Percentiles rank a stretch among this genome's conserved stretches.
These are phyloP conservation scores for Menidia menidia DNA, from an alignment of 2,797 vertebrate genomes.

Conservation along the genomic window DNA sequence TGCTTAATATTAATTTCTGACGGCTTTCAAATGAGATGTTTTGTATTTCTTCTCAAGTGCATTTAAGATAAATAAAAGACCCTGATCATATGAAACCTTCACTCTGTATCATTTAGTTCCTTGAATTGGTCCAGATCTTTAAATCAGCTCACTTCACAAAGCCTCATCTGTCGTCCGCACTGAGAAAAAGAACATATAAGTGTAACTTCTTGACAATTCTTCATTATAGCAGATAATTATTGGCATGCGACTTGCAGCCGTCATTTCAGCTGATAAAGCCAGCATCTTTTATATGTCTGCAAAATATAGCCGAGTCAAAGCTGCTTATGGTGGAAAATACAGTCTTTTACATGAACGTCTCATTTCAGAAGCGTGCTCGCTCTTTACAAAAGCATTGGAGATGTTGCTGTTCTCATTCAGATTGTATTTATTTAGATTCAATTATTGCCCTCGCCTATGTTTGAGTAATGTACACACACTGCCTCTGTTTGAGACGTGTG, in stretches of 20 bases:
- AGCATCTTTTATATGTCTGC: no score
- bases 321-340: neutral
- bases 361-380: neutral
- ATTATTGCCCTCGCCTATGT: conserved; percentile 10
- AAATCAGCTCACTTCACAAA: neutral
- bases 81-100: neutral
- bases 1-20: no score
- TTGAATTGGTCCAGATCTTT: neutral
- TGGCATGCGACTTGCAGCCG: neutral
- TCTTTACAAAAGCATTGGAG: neutral
- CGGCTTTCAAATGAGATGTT: no score
- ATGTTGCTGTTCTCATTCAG: conserved; percentile 26
- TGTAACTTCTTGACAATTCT: no score
- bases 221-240: no score
- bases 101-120: neutral
- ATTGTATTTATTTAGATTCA: neutral
- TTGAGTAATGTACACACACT: conserved; percentile 36
- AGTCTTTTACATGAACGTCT: no score
- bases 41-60: no score
- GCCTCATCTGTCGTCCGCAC: no score
- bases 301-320: neutral
- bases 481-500: conserved; percentile 70
- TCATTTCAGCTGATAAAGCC: neutral
- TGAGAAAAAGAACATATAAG: no score
- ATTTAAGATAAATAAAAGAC: no score